Evolutionary conservation across 1,140 invertebrate genomes (phyloP), one percentile per base, ranked within the genome.

Genomic region (Cardiocondyla obscurior): DNA sequence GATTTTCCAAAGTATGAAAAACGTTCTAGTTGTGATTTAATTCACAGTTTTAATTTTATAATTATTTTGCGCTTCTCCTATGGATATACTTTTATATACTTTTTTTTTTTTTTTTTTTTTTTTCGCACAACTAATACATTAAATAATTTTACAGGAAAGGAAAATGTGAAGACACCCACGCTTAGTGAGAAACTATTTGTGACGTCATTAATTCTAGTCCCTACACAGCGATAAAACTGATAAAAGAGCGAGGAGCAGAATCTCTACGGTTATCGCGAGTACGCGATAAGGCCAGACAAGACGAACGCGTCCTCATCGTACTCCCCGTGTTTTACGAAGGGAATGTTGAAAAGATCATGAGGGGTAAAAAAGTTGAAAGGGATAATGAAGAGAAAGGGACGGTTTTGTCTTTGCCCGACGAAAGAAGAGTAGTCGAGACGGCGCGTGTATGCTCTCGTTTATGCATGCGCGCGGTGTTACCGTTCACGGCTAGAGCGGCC

Each of bases 401-500:
- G 57, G 46, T 65, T 44, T 53, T 57, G 55, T 81, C 57, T 58
- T 86, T 49, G 70, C 33, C 81, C 51, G 73, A 46, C 44, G 67
- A 36, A 69, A 73, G 58, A 73, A 73, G 42, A 62, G 72, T 77
- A 67, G 81, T 33, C 58, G 57, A 84, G 57, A 53, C 25, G 64
- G 44, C 44, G 28, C 19, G 36, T 73, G 30, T 82, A 74, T 60
- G 60, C 14, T 28, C 46, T 28, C 46, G 33, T 53, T 6, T 42
- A 55, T 67, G 73, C 86, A 88, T 83, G 83, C 86, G 76, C 77
- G 70, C 65, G 33, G 53, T 81, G 85, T 81, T 95, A 97, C 97
- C 97, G 95, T 97, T 97, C 90, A 97, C 96, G 87, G 96, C 94
- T 86, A 97, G 94, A 85, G 95, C 91, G 85, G 96, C 95, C 82